These are phyloP conservation scores for Sorex araneus DNA, from an alignment of 2,113 vertebrate genomes.

Conservation along the genomic window DNA sequence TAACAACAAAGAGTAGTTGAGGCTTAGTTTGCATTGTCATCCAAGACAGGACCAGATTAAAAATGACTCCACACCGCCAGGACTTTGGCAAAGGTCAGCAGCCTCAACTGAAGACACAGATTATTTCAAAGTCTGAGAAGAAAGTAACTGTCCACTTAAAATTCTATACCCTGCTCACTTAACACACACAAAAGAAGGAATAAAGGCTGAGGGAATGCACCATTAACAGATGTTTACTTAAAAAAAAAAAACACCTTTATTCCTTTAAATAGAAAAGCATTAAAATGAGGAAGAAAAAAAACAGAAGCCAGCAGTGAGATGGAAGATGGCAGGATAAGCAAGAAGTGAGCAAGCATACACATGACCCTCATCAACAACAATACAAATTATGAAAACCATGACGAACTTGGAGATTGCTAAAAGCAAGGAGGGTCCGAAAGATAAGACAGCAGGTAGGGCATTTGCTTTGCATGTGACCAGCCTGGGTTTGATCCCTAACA, in stretches of 20 bases:
- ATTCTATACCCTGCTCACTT: slow-evolving; percentile 68
- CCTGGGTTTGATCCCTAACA: no score
- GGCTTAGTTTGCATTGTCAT: not conserved
- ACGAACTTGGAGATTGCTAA: not conserved
- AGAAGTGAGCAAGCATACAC: not conserved
- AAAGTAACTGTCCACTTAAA: slow-evolving; percentile 38
- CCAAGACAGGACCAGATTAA: not conserved
- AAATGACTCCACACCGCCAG: not conserved
- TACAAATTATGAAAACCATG: slow-evolving; percentile 28
- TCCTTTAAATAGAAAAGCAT: slow-evolving; percentile 38
- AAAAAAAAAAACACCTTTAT: slow-evolving; percentile 50
- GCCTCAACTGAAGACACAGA: not conserved
- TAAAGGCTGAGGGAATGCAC: slow-evolving; percentile 25
- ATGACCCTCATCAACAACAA: slow-evolving; percentile 26
- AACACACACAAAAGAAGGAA: not conserved
- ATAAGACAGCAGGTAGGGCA: no score
- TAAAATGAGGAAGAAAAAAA: slow-evolving; percentile 25
- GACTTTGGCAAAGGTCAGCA: slow-evolving; percentile 1
- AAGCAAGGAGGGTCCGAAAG: no score
- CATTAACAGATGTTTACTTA: not conserved
- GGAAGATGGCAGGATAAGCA: slow-evolving; percentile 3
- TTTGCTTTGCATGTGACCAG: no score
- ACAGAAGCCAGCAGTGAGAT: not conserved
- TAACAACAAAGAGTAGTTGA: slow-evolving; percentile 22
- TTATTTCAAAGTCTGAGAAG: slow-evolving; percentile 43